A percentile compares a stretch with the other conserved stretches of the same genome.
Conservation (phyloP, 2,797 vertebrate species). For the Hylomyscus alleni region DNA sequence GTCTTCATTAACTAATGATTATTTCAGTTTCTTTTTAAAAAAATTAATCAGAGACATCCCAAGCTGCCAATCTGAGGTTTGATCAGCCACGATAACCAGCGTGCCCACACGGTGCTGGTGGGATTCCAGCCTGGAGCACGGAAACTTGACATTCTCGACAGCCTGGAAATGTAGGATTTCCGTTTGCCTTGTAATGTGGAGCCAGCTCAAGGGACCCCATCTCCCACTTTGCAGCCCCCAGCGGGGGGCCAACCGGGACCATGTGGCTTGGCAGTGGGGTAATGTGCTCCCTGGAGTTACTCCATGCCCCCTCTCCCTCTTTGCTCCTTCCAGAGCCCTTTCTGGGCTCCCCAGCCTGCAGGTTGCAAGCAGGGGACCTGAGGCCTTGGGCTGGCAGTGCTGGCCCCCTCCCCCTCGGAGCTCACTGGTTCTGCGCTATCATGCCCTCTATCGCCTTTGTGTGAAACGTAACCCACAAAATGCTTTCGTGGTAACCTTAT, state of each 20-base stretch:
- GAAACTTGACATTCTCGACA: slow-evolving; percentile 53
- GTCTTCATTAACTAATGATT: slow-evolving; percentile 53
- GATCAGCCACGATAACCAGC: not conserved
- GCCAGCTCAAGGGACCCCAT: not conserved
- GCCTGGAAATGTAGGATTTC: slow-evolving; percentile 76
- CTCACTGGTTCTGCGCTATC: slow-evolving; percentile 84
- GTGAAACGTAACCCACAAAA: slow-evolving; percentile 96
- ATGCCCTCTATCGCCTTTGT: slow-evolving; percentile 89
- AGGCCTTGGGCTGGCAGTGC: slow-evolving; percentile 78
- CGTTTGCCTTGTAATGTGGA: not conserved
- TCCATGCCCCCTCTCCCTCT: not conserved
- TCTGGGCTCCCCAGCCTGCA: no score
- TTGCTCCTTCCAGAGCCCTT: not conserved
- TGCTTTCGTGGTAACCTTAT: slow-evolving; percentile 98
- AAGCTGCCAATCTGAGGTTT: slow-evolving; percentile 15
- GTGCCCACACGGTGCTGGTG: not conserved
- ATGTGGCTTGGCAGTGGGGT: not conserved
- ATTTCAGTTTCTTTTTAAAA: slow-evolving; percentile 59
- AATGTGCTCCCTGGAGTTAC: not conserved
- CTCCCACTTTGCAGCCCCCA: not conserved
- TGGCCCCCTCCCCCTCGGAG: slow-evolving; percentile 81
- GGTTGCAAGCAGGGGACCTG: not conserved
- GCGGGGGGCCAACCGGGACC: not conserved
- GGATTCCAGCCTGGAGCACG: slow-evolving; percentile 52
- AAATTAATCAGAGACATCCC: slow-evolving; percentile 59